A percentile compares a stretch with the other conserved stretches of the same genome.
Conservation (phyloP, 64 coral and sea anemone genomes). For the Montipora cactus region DNA sequence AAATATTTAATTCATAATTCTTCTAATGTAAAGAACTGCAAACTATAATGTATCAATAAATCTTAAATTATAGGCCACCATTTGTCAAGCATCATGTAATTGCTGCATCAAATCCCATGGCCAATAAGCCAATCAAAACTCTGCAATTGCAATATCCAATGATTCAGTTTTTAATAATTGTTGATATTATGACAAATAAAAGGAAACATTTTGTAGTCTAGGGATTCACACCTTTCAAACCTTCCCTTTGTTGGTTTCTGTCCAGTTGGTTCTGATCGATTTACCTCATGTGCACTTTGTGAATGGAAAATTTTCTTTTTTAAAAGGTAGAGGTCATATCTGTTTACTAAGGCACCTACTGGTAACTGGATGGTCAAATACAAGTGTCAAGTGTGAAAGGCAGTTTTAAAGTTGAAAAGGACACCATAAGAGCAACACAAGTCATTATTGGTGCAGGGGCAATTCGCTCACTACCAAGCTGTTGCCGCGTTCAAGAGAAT, state of each 20-base stretch:
- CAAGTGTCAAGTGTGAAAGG: conserved; percentile 32
- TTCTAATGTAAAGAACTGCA: no score
- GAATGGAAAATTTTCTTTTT: neutral
- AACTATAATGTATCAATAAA: no score
- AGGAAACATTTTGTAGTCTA: neutral
- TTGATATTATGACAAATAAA: neutral
- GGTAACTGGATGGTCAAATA: conserved; percentile 70
- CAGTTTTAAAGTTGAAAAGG: conserved; percentile 36
- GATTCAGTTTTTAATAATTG: neutral
- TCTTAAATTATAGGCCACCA: no score
- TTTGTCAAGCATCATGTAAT: no score
- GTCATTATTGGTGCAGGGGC: conserved; percentile 74
- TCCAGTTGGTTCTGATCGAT: neutral
- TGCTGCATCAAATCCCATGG: no score
- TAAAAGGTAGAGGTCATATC: conserved; percentile 49
- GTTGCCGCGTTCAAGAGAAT: conserved; percentile 52
- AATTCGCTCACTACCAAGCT: conserved; percentile 60
- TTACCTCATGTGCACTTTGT: neutral
- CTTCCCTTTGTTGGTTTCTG: neutral
- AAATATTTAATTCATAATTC: no score
- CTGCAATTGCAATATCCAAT: neutral
- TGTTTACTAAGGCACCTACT: conserved; percentile 1
- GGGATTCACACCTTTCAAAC: no score
- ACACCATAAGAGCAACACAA: conserved; percentile 26
- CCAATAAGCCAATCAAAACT: no score